These are phyloP conservation scores for Oryzias dopingdopingensis DNA, from an alignment of 2,797 vertebrate genomes.

Conservation along the genomic window DNA sequence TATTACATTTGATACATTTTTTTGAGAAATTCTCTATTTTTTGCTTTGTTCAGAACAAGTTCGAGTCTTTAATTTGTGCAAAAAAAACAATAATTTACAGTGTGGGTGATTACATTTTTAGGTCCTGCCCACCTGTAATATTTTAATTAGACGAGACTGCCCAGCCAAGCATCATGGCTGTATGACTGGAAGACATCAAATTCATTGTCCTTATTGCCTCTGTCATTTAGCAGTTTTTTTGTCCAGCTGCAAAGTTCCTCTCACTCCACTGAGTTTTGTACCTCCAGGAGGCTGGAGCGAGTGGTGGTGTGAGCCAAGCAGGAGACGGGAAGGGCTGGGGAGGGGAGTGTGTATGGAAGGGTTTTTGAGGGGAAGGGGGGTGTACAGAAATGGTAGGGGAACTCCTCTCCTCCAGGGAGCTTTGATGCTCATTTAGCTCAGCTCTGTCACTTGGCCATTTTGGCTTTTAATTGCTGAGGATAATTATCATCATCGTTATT, in stretches of 20 bases:
- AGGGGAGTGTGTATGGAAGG: neutral
- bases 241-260: slow-evolving; percentile 90
- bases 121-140: slow-evolving; percentile 93
- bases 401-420: slow-evolving; percentile 83
- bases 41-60: no score
- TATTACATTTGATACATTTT: no score
- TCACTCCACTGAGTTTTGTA: slow-evolving; percentile 94
- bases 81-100: slow-evolving; percentile 79
- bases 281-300: slow-evolving; percentile 89
- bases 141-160: slow-evolving; percentile 98
- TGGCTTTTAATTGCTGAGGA: slow-evolving; percentile 81
- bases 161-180: slow-evolving; percentile 91
- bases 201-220: slow-evolving; percentile 99
- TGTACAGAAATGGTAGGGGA: neutral
- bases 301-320: slow-evolving; percentile 55
- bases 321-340: slow-evolving; percentile 35
- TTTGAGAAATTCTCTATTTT: no score
- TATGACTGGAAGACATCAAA: slow-evolving; percentile 97
- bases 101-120: slow-evolving; percentile 76
- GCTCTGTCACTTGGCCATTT: slow-evolving; percentile 82
- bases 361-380: neutral
- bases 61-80: slow-evolving; percentile 47
- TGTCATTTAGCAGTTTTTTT: slow-evolving; percentile 98
- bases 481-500: slow-evolving; percentile 72
- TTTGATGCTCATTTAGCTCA: slow-evolving; percentile 89